Conservation (phyloP, 1,140 invertebrate genomes). For the Hyphantria cunea region DNA sequence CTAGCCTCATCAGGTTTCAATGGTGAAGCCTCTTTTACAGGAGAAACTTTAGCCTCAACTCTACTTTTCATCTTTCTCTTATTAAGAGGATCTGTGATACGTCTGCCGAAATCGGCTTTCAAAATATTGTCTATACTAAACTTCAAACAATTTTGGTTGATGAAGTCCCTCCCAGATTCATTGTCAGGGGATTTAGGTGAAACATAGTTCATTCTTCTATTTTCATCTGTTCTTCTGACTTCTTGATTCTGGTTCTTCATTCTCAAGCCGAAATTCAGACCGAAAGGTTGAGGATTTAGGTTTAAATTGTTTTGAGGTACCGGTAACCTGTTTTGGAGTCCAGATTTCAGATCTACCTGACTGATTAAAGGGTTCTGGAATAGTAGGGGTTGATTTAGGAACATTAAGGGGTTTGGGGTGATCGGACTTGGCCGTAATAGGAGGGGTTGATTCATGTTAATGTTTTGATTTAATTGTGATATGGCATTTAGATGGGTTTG, state of each 20-base stretch:
- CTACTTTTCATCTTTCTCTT: constrained; percentile 80
- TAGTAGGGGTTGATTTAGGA: constrained; percentile 77
- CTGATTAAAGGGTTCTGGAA: constrained; percentile 71
- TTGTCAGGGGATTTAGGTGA: constrained; percentile 64
- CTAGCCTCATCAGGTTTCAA: constrained; percentile 56
- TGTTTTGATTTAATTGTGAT: constrained; percentile 81
- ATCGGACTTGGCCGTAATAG: constrained; percentile 75
- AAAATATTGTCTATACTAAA: constrained; percentile 97
- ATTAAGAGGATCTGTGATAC: constrained; percentile 87
- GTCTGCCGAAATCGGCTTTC: constrained; percentile 92
- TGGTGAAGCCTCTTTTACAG: constrained; percentile 52
- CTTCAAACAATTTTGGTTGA: constrained; percentile 87
- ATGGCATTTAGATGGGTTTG: constrained; percentile 83
- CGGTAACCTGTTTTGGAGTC: constrained; percentile 46
- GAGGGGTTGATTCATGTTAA: constrained; percentile 71
- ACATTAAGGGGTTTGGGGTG: constrained; percentile 78
- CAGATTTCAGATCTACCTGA: constrained; percentile 62
- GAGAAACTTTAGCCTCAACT: constrained; percentile 51
- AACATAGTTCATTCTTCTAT: constrained; percentile 51
- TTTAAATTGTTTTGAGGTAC: constrained; percentile 53
- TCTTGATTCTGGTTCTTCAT: constrained; percentile 50
- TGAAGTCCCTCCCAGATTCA: constrained; percentile 65
- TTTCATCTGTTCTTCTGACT: constrained; percentile 52
- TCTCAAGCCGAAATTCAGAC: constrained; percentile 53
- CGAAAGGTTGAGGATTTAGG: constrained; percentile 51